phyloP scores from a whole-genome alignment of 2,113 vertebrate species.

The Pituophis catenifer region DNA sequence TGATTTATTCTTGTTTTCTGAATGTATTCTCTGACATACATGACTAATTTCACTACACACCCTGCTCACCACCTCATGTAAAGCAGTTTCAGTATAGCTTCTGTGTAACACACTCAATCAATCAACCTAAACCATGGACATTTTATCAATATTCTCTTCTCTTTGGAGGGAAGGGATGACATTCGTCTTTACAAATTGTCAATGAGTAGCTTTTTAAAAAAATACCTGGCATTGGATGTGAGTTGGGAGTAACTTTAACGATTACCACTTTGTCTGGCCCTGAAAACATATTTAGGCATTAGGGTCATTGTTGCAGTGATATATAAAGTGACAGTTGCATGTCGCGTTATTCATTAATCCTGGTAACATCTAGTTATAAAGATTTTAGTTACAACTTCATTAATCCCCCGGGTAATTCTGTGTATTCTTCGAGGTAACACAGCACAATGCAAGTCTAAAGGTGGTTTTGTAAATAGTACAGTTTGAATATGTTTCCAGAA shows the following conservation, averaged over 20 bases:
- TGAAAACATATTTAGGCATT: neutral
- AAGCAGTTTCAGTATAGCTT: constrained; percentile 30
- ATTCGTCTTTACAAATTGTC: constrained; percentile 11
- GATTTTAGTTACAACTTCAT: no score
- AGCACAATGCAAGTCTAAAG: neutral
- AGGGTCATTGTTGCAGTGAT: neutral
- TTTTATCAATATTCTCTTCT: constrained; percentile 19
- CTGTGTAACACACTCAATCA: constrained; percentile 32
- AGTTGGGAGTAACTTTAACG: constrained; percentile 23
- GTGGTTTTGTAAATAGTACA: neutral
- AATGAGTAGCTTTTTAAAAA: neutral
- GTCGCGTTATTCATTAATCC: neutral
- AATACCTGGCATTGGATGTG: neutral
- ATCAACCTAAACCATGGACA: constrained; percentile 13
- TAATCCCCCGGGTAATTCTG: no score
- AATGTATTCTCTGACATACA: constrained; percentile 23
- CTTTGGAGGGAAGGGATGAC: constrained; percentile 20
- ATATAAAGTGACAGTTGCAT: neutral
- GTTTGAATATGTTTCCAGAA: neutral
- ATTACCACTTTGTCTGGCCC: constrained; percentile 22
- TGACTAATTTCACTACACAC: constrained; percentile 1
- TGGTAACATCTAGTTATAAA: no score
- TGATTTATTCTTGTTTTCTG: neutral
- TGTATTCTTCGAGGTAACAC: neutral
- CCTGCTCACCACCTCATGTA: constrained; percentile 16